Base-by-base conservation (phyloP, 2,113 vertebrate genomes). In the Odontophorus gujanensis region DNA sequence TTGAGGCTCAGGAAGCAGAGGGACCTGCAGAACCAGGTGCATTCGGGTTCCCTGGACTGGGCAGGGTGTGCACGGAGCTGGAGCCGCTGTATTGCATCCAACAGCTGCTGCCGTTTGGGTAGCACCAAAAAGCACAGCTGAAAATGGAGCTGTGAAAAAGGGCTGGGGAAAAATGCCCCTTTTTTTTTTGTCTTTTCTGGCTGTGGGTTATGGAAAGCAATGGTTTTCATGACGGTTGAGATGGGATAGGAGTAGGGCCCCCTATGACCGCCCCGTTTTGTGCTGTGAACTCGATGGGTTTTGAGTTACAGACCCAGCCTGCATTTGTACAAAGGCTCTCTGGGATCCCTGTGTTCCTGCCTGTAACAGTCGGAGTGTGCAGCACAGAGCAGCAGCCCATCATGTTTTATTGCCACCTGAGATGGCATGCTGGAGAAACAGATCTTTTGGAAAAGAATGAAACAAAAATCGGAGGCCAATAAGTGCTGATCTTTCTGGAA, bases 361-460 rank as follows among this genome's bases (percentile, higher is more conserved):
- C 71, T 17, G 0, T 47, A 20, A 43, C 38, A 42, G 14, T 9
- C 2, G 0, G 3, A 7, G 32, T 0, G 2, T 15, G 47, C 45
- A 16, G 13, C 14, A 12, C 26, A 0, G 42, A 85, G 81, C 51
- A 78, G 78, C 81, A 58, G 63, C 59, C 75, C 25, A 0, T 2
- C 3, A 6, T 0, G 4, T 24, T 55, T 68, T 20, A 8, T 17
- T 57, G 38, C 59, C 13, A 5, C 7, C 32, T 26, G n/a, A 34
- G 50, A 36, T 11, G 48, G 25, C 7, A 1, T 7, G 28, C 34
- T 38, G 61, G 11, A 86, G 55, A 67, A 90, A 59, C 2, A 11
- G 16, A 28, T 36, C 48, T 51, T 57, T 22, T 9, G 36, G 15
- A 28, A n/a, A 42, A 25, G 47, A 67, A 26, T 20, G 16, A 43